Evolutionary conservation across 2,113 vertebrate species (phyloP), one percentile per base, ranked within the genome.

Genomic region (Rhabdornis inornatus): DNA sequence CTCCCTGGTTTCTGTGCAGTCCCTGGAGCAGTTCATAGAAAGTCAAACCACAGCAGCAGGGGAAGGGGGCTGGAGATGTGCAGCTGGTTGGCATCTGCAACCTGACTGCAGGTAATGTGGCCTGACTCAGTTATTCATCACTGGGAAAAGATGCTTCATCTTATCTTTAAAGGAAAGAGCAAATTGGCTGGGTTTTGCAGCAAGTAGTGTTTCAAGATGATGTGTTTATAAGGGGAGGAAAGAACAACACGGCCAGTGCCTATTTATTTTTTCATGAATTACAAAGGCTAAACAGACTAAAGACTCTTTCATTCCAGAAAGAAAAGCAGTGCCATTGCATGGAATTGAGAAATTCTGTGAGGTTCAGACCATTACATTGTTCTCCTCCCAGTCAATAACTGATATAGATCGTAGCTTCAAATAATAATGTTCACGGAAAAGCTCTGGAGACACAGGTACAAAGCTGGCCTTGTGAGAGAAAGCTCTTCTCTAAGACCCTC

Each of bases 171-270:
- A 86, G 59, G 33, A 81, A 80, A 68, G 52, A 87, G 68, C 68
- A 90, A 95, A 92, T 74, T 91, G 82, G 59, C 40, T 88, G 23
- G n/a, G 8, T 71, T 94, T 93, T 80, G 39, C 75, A 86, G 75
- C 56, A 90, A 71, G 63, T 93, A 95, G 86, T 52, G 5, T n/a
- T 70, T 77, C 52, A 56, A 64, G 28, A 50, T 70, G 87, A 92
- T 76, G 40, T 93, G 53, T 96, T 90, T 94, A 64, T 78, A 83
- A 89, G 21, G 56, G 76, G 85, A 94, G 88, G 92, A 96, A 95
- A 96, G 79, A 94, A 86, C 68, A 91, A 77, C 71, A 86, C 40
- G 87, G 39, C 45, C 69, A 72, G 33, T 55, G 44, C 56, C 71
- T 92, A 42, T 95, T 91, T 95, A 90, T 93, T 68, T 68, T 83